Evolutionary conservation across 2,113 vertebrate species (phyloP), one percentile per base, ranked within the genome.

Genomic region (Trichechus manatus): DNA sequence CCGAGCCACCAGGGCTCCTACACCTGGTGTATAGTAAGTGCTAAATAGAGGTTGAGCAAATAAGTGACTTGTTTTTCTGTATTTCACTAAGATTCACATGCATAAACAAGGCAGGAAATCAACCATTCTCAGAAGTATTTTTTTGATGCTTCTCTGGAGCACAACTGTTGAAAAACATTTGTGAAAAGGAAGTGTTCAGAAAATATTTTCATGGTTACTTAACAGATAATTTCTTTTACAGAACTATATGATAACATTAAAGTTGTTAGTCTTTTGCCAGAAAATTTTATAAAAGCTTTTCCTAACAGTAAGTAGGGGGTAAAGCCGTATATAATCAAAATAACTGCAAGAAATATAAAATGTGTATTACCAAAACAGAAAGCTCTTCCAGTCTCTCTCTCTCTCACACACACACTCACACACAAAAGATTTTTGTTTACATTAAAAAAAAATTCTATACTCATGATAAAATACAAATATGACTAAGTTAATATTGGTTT

Each of bases 151-250:
- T 90, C 44, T 79, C 66, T 80, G 79, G 66, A 86, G 22, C 11
- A 74, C 14, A 96, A 42, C 63, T 95, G 42, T 86, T 94, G 68
- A 91, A 80, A 70, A 96, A 96, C 89, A 87, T 42, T 47, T 82
- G 25, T 75, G 27, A 95, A 92, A 95, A 7, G 29, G n/a, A 95
- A 92, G 42, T 66, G 11, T 59, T 89, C 96, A 59, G 33, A 93
- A 97, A 95, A 86, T 70, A 50, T n/a, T 50, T 97, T 95, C 77
- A 89, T 53, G 23, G 27, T 75, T 96, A 79, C 14, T 94, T 75
- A 47, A 88, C n/a, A 94, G 50, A 75, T 39, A 81, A 89, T 84
- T 93, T 29, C 10, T 95, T 96, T 95, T 88, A 85, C 84, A 87
- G 27, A 95, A 89, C 9, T 79, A 42, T 13, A 29, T 86, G 82